phyloP scores from a whole-genome alignment of 2,888 invertebrate genomes.

The Yponomeuta plumbellus region DNA sequence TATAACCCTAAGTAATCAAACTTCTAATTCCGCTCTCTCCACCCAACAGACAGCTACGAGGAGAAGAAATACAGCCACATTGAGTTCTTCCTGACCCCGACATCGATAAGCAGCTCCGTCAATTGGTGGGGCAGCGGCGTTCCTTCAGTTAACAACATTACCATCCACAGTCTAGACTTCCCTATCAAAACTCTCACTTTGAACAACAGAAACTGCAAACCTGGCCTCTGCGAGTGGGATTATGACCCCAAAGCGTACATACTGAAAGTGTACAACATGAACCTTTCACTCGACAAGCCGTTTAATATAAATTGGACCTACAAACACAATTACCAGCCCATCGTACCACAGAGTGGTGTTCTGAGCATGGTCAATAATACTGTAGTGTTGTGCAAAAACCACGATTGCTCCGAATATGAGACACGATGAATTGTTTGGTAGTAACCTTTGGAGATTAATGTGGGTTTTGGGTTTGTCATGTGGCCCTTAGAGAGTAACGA shows the following conservation, averaged over 20 bases:
- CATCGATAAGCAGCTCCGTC: constrained; percentile 43
- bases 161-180: constrained; percentile 25
- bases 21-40: background rate
- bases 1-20: too few species aligned
- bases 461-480: background rate
- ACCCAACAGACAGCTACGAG: constrained; percentile 72
- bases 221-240: constrained; percentile 38
- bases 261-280: constrained; percentile 42
- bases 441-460: background rate
- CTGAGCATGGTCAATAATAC: constrained; percentile 4
- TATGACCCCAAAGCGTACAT: constrained; percentile 40
- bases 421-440: constrained; percentile 9
- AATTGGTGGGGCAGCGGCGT: constrained; percentile 70
- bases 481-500: background rate
- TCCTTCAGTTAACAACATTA: constrained; percentile 49
- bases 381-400: constrained; percentile 9
- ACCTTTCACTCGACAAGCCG: constrained; percentile 50
- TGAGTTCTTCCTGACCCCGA: constrained; percentile 53
- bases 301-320: constrained; percentile 53
- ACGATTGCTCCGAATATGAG: constrained; percentile 5
- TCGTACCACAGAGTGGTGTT: constrained; percentile 20
- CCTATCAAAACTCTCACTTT: constrained; percentile 42
- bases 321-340: constrained; percentile 24
- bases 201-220: constrained; percentile 41
- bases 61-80: constrained; percentile 77